Evolutionary conservation across 2,888 invertebrate genomes (phyloP).

Genomic region (Nemurella pictetii): DNA sequence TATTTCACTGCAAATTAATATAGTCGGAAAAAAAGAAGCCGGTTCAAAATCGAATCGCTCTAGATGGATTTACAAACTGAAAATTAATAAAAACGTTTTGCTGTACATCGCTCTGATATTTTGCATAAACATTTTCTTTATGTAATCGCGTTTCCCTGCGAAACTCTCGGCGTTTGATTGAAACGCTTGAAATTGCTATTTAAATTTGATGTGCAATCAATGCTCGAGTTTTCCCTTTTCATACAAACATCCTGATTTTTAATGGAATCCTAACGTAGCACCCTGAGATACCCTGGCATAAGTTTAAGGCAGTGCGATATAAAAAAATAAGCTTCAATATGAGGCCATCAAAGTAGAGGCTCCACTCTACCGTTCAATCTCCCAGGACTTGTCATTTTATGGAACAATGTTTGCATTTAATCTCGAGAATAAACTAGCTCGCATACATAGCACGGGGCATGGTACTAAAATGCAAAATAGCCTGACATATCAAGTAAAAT

Average conservation of each 20-base stretch:
- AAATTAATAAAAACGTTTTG: not conserved
- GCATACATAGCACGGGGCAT: not conserved
- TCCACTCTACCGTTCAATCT: not conserved
- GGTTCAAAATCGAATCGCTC: not conserved
- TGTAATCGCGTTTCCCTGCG: not conserved
- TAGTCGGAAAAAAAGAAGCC: not conserved
- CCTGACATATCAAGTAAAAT: slow-evolving; percentile 11
- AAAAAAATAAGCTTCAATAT: not conserved
- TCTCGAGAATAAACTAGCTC: slow-evolving; percentile 29
- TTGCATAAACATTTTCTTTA: not conserved
- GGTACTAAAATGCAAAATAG: slow-evolving; percentile 11
- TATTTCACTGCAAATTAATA: not conserved
- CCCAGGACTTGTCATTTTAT: not conserved
- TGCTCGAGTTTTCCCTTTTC: not conserved
- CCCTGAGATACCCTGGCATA: not conserved
- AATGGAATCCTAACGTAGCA: not conserved
- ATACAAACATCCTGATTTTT: not conserved
- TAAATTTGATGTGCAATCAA: slow-evolving; percentile 25
- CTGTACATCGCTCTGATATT: not conserved
- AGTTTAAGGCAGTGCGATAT: not conserved
- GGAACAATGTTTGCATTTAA: slow-evolving; percentile 28
- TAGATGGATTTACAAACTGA: not conserved
- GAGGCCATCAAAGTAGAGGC: not conserved
- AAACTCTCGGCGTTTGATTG: slow-evolving; percentile 6
- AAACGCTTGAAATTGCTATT: slow-evolving; percentile 25